A percentile compares a stretch with the other conserved stretches of the same genome.
These are phyloP conservation scores for Orgyia antiqua DNA, from an alignment of 2,888 invertebrate genomes.

Conservation along the genomic window DNA sequence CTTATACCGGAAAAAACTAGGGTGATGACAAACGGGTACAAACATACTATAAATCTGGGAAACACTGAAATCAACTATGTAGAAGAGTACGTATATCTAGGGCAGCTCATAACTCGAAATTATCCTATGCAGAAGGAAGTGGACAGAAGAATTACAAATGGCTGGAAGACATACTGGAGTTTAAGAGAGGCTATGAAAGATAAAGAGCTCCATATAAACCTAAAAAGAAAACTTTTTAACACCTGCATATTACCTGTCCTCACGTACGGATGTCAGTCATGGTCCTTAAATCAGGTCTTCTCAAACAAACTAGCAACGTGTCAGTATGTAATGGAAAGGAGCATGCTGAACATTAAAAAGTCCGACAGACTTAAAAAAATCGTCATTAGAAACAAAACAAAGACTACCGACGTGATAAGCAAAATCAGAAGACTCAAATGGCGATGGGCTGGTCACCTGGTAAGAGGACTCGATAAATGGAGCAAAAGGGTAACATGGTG, in stretches of 20 bases:
- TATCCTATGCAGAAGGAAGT: too few species aligned
- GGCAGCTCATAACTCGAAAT: too few species aligned
- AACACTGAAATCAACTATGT: neutral
- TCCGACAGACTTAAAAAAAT: neutral
- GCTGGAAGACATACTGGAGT: too few species aligned
- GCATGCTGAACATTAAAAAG: neutral
- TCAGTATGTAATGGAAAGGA: conserved; percentile 1
- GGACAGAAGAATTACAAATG: too few species aligned
- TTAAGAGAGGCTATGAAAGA: too few species aligned
- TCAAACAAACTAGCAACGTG: neutral
- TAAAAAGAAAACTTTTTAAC: too few species aligned
- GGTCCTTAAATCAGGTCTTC: neutral
- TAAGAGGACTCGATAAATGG: conserved; percentile 4
- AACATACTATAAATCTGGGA: neutral
- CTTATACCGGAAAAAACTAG: neutral
- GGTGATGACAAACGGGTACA: neutral
- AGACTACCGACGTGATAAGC: neutral
- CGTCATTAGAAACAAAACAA: neutral
- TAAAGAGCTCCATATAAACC: too few species aligned
- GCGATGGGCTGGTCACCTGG: conserved; percentile 1
- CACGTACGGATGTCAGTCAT: neutral
- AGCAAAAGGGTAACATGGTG: conserved; percentile 1
- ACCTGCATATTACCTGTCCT: too few species aligned
- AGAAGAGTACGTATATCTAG: neutral
- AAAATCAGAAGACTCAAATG: conserved; percentile 2